Evolutionary conservation across 2,797 vertebrate genomes (phyloP).

Genomic region (Ataeniobius toweri): DNA sequence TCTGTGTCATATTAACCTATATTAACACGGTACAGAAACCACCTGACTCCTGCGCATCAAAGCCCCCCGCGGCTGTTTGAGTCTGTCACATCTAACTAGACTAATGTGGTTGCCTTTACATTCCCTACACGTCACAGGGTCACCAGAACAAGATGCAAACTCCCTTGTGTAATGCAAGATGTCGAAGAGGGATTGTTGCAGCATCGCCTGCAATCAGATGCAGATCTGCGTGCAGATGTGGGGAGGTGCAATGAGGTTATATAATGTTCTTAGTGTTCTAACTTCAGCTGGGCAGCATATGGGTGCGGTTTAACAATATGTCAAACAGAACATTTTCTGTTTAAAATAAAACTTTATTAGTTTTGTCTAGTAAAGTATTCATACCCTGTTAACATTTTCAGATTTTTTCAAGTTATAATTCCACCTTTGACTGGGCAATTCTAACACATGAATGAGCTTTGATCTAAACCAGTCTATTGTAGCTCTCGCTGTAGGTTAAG

Average conservation of each 20-base stretch:
- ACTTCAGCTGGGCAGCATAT: slow-evolving; percentile 39
- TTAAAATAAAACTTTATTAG: not conserved
- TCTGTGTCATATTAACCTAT: slow-evolving; percentile 64
- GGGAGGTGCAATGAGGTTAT: slow-evolving; percentile 33
- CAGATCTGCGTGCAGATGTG: slow-evolving; percentile 39
- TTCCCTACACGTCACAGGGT: slow-evolving; percentile 45
- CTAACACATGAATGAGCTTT: not conserved
- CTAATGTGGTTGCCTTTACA: slow-evolving; percentile 60
- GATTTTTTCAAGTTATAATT: not conserved
- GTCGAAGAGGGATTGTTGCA: slow-evolving; percentile 28
- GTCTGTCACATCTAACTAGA: slow-evolving; percentile 62
- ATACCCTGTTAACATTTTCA: not conserved
- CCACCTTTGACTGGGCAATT: not conserved
- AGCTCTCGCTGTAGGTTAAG: not conserved
- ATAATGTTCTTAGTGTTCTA: slow-evolving; percentile 42
- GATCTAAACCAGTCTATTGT: not conserved
- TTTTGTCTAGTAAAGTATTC: not conserved
- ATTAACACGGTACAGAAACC: slow-evolving; percentile 54
- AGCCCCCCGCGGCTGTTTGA: slow-evolving; percentile 49
- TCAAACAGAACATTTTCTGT: not conserved
- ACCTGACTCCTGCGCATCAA: slow-evolving; percentile 53
- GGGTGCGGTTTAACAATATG: slow-evolving; percentile 18
- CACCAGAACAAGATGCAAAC: slow-evolving; percentile 50
- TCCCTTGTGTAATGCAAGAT: slow-evolving; percentile 54
- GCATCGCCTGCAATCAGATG: slow-evolving; percentile 30